phyloP scores from a whole-genome alignment of 2,113 vertebrate genomes.

The Dicaeum eximium region DNA sequence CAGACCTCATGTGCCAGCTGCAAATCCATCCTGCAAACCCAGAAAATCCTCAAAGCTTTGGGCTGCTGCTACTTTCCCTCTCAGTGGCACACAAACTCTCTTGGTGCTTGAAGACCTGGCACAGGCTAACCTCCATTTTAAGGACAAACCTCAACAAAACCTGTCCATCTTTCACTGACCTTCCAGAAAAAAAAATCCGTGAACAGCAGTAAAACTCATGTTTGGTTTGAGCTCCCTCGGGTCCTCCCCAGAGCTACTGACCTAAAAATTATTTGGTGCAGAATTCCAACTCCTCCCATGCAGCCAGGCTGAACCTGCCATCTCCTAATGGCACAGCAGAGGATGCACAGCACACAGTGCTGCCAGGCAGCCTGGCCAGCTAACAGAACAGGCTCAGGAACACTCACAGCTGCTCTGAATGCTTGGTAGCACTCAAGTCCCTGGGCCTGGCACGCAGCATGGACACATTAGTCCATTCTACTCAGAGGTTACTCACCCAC shows the following conservation, averaged over 20 bases:
- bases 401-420: background rate
- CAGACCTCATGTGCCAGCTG: background rate
- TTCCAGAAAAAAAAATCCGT: fast-evolving
- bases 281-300: fast-evolving
- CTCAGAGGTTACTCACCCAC: background rate
- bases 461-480: background rate
- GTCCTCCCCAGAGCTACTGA: background rate
- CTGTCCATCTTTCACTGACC: background rate
- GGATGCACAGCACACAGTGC: fast-evolving
- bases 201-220: background rate
- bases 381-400: background rate
- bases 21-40: background rate
- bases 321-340: background rate
- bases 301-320: background rate
- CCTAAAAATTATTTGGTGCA: background rate
- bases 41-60: background rate
- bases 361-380: background rate
- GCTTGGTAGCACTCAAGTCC: background rate
- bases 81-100: background rate
- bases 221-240: background rate
- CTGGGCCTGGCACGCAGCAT: background rate
- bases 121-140: background rate
- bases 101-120: background rate
- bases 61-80: background rate
- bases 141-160: background rate